These are phyloP conservation scores for Drosophila setosimentum DNA, from an alignment of 2,888 invertebrate genomes.

Conservation along the genomic window DNA sequence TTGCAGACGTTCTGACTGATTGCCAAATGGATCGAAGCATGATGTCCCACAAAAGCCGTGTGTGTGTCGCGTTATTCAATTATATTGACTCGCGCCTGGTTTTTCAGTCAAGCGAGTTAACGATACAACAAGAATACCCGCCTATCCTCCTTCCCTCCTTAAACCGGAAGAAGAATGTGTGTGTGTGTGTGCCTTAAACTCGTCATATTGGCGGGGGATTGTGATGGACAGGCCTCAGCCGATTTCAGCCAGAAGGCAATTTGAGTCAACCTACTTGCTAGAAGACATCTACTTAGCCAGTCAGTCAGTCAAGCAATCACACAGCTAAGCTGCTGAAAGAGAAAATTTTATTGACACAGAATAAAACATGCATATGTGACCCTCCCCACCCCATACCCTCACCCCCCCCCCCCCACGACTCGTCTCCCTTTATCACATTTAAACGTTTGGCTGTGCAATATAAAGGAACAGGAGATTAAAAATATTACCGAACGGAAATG, in stretches of 20 bases:
- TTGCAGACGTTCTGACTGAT: slow-evolving; percentile 72
- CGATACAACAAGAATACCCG: slow-evolving; percentile 41
- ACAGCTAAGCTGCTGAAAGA: slow-evolving; percentile 30
- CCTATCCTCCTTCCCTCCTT: slow-evolving; percentile 13
- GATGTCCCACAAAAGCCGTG: slow-evolving; percentile 25
- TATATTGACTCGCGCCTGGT: slow-evolving; percentile 77
- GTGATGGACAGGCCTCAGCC: slow-evolving; percentile 26
- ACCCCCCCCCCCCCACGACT: no score
- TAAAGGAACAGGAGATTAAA: slow-evolving; percentile 73
- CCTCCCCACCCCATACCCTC: no score
- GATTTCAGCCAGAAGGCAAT: slow-evolving; percentile 49
- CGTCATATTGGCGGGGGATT: slow-evolving; percentile 17
- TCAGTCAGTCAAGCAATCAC: slow-evolving; percentile 19
- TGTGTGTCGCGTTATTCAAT: slow-evolving; percentile 66
- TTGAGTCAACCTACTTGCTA: slow-evolving; percentile 39
- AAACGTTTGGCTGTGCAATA: slow-evolving; percentile 49
- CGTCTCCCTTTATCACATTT: background rate
- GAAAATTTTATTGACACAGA: slow-evolving; percentile 69
- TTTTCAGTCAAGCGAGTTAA: slow-evolving; percentile 67
- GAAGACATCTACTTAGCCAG: slow-evolving; percentile 33
- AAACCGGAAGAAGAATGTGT: slow-evolving; percentile 11
- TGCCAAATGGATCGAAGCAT: slow-evolving; percentile 60
- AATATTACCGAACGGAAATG: slow-evolving; percentile 75
- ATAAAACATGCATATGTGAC: slow-evolving; percentile 70
- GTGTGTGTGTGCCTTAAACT: slow-evolving; percentile 22